These are phyloP conservation scores for Ganaspis sp. DNA, from an alignment of 1,140 invertebrate genomes.

Conservation along the genomic window DNA sequence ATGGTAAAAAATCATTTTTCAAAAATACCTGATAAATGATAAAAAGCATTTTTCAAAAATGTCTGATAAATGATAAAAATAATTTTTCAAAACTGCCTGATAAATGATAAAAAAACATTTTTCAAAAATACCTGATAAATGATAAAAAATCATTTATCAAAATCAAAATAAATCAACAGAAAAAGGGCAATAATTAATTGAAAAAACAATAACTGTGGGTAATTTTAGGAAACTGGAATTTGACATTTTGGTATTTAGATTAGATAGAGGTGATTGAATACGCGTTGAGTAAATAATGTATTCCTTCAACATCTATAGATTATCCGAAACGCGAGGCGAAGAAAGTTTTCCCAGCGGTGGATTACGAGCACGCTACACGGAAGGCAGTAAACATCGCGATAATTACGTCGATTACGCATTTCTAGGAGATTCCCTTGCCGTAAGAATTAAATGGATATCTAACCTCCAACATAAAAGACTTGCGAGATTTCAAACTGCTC, in stretches of 20 bases:
- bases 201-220: neutral
- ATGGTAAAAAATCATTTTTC: no score
- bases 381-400: conserved; percentile 54
- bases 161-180: no score
- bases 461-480: conserved; percentile 12
- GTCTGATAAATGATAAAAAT: no score
- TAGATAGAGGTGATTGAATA: neutral
- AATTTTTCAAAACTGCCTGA: no score
- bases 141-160: no score
- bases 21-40: no score
- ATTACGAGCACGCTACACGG: conserved; percentile 46
- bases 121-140: no score
- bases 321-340: conserved; percentile 51
- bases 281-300: neutral
- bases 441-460: conserved; percentile 17
- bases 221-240: neutral
- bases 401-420: conserved; percentile 53
- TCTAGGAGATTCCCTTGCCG: conserved; percentile 16
- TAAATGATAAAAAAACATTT: no score
- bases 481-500: neutral
- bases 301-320: conserved; percentile 46
- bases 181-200: no score
- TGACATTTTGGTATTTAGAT: neutral
- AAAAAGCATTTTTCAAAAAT: no score
- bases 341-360: conserved; percentile 56